Evolutionary conservation across 1,140 invertebrate species (phyloP).

Genomic region (Oreohelix idahoensis): DNA sequence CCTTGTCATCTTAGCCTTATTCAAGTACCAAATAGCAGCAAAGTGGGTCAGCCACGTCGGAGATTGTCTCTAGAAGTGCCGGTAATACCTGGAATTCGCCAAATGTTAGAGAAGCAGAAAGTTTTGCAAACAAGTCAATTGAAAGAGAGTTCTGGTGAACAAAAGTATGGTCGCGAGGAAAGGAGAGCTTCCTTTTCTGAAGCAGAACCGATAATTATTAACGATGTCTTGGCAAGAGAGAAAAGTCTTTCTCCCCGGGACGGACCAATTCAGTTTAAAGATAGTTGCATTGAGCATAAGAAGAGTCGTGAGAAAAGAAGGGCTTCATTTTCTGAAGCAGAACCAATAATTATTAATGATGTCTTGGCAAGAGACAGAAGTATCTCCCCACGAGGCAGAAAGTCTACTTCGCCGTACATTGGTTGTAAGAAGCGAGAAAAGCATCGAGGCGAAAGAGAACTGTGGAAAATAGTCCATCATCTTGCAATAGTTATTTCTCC

Average conservation of each 20-base stretch:
- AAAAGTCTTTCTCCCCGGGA: background rate
- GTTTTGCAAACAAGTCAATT: background rate
- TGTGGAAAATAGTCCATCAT: background rate
- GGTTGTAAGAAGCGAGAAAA: background rate
- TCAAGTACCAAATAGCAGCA: background rate
- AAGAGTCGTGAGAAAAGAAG: background rate
- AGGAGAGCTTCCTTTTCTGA: constrained; percentile 20
- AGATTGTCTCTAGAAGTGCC: constrained; percentile 24
- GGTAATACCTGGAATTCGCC: constrained; percentile 19
- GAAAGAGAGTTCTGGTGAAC: background rate
- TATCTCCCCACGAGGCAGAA: background rate
- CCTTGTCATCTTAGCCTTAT: background rate
- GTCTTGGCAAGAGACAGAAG: background rate
- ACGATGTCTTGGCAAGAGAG: constrained; percentile 14
- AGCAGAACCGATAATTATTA: background rate
- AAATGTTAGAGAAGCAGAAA: constrained; percentile 12
- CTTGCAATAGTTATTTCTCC: background rate
- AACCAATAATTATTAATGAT: constrained; percentile 19
- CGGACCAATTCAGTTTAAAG: background rate
- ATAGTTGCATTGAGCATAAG: background rate
- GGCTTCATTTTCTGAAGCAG: constrained; percentile 16
- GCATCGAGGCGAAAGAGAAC: background rate
- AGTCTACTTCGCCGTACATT: background rate
- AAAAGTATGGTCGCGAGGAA: too few relatives aligned
- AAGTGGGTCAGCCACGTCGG: background rate